Base-by-base conservation (phyloP, 2,888 invertebrate species). In the Bruchidius siliquastri region DNA sequence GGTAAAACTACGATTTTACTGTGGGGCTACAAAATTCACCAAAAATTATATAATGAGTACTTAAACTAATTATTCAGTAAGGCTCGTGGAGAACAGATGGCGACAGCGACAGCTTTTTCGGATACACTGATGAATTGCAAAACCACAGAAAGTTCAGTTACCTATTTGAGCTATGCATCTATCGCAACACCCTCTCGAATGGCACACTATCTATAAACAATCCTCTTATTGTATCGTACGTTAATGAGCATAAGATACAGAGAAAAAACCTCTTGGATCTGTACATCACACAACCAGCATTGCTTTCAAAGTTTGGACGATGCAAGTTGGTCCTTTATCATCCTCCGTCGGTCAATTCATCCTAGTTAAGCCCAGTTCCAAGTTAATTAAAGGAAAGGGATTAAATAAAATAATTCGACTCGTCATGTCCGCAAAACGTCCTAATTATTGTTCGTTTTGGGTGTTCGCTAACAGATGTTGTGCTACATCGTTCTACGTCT, bases 311-410 rank as follows among this genome's bases (percentile, higher is more conserved):
- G 75, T 74, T 75, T 73, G 74, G 73, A 76, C 77, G 78, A 76
- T 74, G 72, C 74, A 73, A 68, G 67, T 72, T 67, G 26, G 72
- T 74, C 73, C 76, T 74, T 73, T 74, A 74, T 75, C 73, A 75
- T 77, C 10, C 73, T 71, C 72, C 73, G 76, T 75, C 75, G 78
- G 78, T 78, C 77, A 77, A 78, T 78, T 77, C 77, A 76, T 77
- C 70, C 49, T 75, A 71, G 70, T 72, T 78, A 76, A 78, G 78
- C 77, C 70, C 73, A 75, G 75, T 76, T n/a, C 74, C 74, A 74
- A 76, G 75, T 78, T 78, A 78, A 78, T 78, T 78, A 78, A 78
- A 78, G 78, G 78, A 78, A 78, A 78, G 78, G 78, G 77, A 73
- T 78, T 78, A 78, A 74, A 76, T 75, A 75, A 77, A 77, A 78